Percentiles rank a stretch among this genome's conserved stretches.
Evolutionary conservation across 1,140 invertebrate species (phyloP).

Genomic region (Parasteatoda tepidariorum): DNA sequence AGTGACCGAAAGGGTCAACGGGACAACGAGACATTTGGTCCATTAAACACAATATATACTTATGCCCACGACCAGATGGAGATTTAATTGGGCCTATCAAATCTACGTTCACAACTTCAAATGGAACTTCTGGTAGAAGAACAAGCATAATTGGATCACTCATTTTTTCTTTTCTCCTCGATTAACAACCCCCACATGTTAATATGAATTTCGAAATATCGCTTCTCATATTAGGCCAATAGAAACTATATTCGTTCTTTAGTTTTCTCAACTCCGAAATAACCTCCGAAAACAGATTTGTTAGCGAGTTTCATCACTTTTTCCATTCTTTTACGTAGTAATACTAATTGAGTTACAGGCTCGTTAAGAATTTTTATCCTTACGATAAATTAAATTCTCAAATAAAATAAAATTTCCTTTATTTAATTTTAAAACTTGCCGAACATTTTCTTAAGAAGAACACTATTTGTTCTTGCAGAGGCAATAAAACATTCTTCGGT

Average conservation of each 20-base stretch:
- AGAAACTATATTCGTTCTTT: not conserved
- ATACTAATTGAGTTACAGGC: not conserved
- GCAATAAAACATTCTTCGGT: too few species aligned
- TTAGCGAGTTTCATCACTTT: not conserved
- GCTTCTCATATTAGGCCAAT: not conserved
- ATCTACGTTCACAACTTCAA: constrained; percentile 3
- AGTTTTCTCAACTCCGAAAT: not conserved
- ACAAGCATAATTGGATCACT: not conserved
- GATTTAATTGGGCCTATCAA: not conserved
- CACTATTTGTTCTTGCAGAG: not conserved
- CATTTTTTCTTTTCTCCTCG: not conserved
- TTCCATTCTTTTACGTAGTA: not conserved
- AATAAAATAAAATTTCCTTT: not conserved
- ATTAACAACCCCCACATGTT: not conserved
- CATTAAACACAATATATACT: constrained; percentile 19
- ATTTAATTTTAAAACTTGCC: too few species aligned
- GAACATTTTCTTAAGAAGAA: not conserved
- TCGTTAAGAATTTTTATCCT: not conserved
- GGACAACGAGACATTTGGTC: not conserved
- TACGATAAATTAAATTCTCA: not conserved
- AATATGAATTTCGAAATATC: not conserved
- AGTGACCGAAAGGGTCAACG: too few species aligned
- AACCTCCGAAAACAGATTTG: not conserved
- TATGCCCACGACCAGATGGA: not conserved
- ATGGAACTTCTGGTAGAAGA: not conserved